Conservation (phyloP, 2,113 vertebrate species). For the Anguilla japonica region DNA sequence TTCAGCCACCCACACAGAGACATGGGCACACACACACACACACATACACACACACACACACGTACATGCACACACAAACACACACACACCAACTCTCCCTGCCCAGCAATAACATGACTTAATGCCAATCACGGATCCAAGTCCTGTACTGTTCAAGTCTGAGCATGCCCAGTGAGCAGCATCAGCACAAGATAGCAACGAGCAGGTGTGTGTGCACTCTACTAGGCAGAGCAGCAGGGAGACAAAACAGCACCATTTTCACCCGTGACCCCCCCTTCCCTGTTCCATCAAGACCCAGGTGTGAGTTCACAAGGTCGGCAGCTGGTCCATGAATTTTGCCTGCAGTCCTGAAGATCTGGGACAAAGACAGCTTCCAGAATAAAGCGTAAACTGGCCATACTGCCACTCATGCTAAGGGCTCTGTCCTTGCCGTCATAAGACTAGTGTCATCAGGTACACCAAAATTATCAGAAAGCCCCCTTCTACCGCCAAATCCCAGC, state of each 20-base stretch:
- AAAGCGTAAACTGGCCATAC: background rate
- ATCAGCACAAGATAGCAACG: background rate
- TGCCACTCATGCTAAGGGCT: background rate
- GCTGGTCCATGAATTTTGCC: background rate
- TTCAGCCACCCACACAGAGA: constrained; percentile 7
- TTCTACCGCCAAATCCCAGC: background rate
- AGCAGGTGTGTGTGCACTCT: background rate
- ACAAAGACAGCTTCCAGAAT: background rate
- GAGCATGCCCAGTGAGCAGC: background rate
- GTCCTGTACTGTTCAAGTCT: background rate
- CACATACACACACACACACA: background rate
- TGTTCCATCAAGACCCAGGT: no score
- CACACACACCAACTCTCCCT: background rate
- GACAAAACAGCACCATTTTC: background rate
- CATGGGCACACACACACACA: constrained; percentile 30
- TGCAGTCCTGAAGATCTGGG: background rate
- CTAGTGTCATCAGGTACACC: background rate
- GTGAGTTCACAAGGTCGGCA: background rate
- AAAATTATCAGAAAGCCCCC: background rate
- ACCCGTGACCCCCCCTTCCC: no score
- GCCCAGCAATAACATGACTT: background rate
- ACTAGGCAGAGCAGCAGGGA: background rate
- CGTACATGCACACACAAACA: constrained; percentile 29
- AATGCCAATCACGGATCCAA: background rate
- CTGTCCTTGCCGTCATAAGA: background rate